Base-by-base conservation (phyloP, 2,113 vertebrate genomes). In the Narcine bancroftii region DNA sequence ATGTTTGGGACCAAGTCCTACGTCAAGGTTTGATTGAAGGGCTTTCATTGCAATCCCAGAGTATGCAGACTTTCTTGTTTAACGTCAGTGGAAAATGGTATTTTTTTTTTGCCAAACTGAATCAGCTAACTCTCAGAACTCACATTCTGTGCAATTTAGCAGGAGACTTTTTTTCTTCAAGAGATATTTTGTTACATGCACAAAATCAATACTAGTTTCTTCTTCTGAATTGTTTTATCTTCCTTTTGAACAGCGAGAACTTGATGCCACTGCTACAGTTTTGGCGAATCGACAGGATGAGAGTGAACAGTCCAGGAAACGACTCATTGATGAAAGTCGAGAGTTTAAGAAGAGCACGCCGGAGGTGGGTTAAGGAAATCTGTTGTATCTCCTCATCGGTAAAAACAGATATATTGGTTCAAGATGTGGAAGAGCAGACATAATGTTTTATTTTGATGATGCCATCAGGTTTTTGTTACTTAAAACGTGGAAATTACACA, bases 341-440 rank as follows among this genome's bases (percentile, higher is more conserved):
- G 98, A 99, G 94, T 99, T 99, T 96, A 99, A 99, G 97, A 99
- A 99, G 95, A 99, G 98, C 97, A 99, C 98, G 95, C 97, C 98
- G 94, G 99, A 99, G 98, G 99, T 99, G 95, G 97, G 97, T 92
- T 66, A 42, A 91, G 89, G 11, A 69, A 6, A 69, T 1, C 45
- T 53, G 87, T 26, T 63, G 33, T 21, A 21, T 17, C 36, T 56
- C 3, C 2, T 66, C 19, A 36, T 29, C 33, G 65, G 24, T 66
- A 36, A 66, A 63, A 65, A 15, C 24, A n/a, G 7, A 56, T 65
- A 6, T 65, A 42, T 65, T 33, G 79, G 50, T 83, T 53, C 47
- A 26, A 50, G 45, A 53, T 53, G 24, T 33, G 26, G 50, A 45
- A 33, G 26, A 33, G 79, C 50, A 83, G 29, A 7, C 39, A 7